phyloP scores from a whole-genome alignment of 2,113 vertebrate species.

The Oncorhynchus keta region DNA sequence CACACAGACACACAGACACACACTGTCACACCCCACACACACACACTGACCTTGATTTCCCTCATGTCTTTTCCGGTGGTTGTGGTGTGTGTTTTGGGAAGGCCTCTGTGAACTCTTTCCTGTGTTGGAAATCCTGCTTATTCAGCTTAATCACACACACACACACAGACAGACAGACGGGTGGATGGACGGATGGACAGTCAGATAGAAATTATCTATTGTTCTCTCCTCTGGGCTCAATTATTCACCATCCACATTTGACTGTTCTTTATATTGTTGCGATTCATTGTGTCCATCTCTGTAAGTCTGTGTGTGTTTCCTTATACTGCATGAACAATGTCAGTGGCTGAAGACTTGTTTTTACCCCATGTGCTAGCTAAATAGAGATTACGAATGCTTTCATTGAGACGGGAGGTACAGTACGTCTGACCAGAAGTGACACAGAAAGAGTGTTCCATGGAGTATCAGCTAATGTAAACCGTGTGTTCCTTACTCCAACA shows the following conservation, averaged over 20 bases:
- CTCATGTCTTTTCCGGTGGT: constrained; percentile 36
- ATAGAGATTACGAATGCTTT: no score
- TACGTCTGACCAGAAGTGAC: no score
- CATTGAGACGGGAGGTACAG: no score
- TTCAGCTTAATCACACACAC: constrained; percentile 57
- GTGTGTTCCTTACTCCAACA: no score
- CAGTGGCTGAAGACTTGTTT: no score
- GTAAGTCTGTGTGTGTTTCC: no score
- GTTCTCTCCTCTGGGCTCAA: constrained; percentile 3
- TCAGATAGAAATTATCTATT: constrained; percentile 13
- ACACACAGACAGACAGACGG: constrained; percentile 26
- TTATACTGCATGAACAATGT: no score
- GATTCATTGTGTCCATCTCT: neutral
- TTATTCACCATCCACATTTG: neutral
- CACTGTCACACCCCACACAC: neutral
- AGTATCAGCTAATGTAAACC: no score
- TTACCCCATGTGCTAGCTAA: no score
- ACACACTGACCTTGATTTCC: constrained; percentile 56
- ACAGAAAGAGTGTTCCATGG: no score
- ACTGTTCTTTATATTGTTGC: neutral
- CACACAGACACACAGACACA: constrained; percentile 37
- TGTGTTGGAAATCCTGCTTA: constrained; percentile 60
- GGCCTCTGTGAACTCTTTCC: constrained; percentile 39
- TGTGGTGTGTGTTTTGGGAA: constrained; percentile 38
- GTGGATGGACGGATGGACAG: constrained; percentile 1